Conservation (phyloP, 2,888 invertebrate species). For the Arenicola marina region DNA sequence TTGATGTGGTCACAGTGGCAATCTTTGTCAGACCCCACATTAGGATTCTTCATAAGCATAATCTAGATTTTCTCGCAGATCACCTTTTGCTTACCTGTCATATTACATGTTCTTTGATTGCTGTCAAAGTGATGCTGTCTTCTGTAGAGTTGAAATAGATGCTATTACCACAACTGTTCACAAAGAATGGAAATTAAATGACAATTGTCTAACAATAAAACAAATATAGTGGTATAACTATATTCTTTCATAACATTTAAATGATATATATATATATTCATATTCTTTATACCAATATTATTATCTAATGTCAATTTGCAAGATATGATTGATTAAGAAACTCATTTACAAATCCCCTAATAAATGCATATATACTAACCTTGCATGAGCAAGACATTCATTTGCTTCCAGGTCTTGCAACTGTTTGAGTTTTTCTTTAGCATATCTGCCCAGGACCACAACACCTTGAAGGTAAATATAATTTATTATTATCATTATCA, state of each 20-base stretch:
- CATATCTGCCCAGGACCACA: conserved; percentile 76
- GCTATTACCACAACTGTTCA: background rate
- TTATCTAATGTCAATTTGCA: background rate
- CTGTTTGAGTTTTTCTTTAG: conserved; percentile 76
- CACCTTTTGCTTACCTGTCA: conserved; percentile 65
- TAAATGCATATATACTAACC: conserved; percentile 61
- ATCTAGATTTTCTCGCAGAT: too few species aligned
- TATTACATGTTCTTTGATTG: conserved; percentile 85
- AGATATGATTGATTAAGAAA: background rate
- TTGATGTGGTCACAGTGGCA: too few species aligned
- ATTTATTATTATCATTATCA: background rate
- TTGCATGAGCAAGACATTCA: conserved; percentile 78
- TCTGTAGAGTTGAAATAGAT: conserved; percentile 40
- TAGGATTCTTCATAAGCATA: too few species aligned
- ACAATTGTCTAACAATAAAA: background rate
- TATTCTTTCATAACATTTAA: background rate
- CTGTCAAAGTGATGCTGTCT: conserved; percentile 89
- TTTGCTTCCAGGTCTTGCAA: conserved; percentile 84
- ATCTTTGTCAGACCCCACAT: too few species aligned
- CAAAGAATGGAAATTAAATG: too few species aligned
- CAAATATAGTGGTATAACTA: background rate
- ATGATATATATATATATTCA: background rate
- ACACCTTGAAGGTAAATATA: conserved; percentile 62
- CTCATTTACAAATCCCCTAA: background rate
- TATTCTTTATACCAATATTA: background rate